These are phyloP conservation scores for Catharus minimus DNA, from an alignment of 2,113 vertebrate species.

Conservation along the genomic window DNA sequence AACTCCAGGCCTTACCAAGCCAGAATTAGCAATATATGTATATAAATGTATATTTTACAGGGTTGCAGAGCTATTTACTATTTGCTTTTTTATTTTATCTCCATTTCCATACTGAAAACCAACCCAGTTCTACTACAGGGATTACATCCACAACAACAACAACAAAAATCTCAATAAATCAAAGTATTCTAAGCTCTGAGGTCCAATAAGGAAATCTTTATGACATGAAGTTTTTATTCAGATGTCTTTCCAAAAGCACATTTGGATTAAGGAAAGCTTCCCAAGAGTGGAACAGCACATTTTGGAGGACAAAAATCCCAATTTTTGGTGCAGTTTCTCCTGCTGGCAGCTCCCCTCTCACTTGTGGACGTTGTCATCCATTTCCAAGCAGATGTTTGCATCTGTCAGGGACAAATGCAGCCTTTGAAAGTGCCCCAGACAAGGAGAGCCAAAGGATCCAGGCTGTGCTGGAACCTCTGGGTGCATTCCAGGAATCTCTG, in stretches of 20 bases:
- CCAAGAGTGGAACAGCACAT: background rate
- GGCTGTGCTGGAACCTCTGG: background rate
- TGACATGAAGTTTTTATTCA: background rate
- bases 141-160: background rate
- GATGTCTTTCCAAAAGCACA: background rate
- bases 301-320: background rate
- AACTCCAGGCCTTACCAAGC: too few species aligned
- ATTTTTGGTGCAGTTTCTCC: background rate
- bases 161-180: background rate
- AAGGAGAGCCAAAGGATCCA: background rate
- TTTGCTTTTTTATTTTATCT: background rate
- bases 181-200: background rate
- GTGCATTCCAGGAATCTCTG: background rate
- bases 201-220: background rate
- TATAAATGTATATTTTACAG: background rate
- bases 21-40: too few species aligned
- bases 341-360: conserved; percentile 16
- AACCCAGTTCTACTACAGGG: background rate
- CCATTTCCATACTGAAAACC: background rate
- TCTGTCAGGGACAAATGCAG: background rate
- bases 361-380: background rate
- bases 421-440: background rate
- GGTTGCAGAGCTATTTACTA: background rate
- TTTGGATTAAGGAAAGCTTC: background rate
- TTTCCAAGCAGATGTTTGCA: conserved; percentile 53